Evolutionary conservation across 1,140 invertebrate species (phyloP), one percentile per base, ranked within the genome.

Genomic region (Aricia agestis): DNA sequence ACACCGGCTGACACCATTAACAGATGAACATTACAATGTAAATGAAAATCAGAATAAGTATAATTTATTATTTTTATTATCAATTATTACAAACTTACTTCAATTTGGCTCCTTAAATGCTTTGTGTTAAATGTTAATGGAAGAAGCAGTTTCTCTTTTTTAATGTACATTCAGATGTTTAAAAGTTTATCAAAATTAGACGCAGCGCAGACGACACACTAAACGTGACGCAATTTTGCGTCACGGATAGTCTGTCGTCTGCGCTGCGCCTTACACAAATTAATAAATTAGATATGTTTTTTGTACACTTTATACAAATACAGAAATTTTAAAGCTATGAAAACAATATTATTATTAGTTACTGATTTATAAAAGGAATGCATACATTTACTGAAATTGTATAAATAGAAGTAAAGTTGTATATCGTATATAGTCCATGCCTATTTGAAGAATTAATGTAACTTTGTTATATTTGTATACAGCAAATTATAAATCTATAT

Each of bases 81-180:
- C 59, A 63, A 63, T 63, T 63, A 63, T 19, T 63, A 63, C 18
- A 63, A 19, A 19, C 19, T 63, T 63, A 19, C 19, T 63, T 13
- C 17, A 63, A 63, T 63, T 63, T 63, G 59, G 59, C 59, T 63
- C 10, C 10, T 25, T 63, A 63, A 63, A 63, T 63, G 9, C 17
- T 25, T 10, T 25, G 10, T 63, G 19, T 19, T 63, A 63, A 19
- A 19, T 63, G 19, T 7, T 59, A 63, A 19, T 63, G 59, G 59
- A 63, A 63, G 59, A 63, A 63, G 59, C 59, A 19, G 9, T 25
- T 19, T 63, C 5, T 25, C 9, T 63, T 9, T 63, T 63, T 31
- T 6, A 63, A 9, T 25, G 9, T 11, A 19, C 19, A 63, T 6
- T 63, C 17, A 17, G 7, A 19, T 63, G 1, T 63, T 18, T 17